These are phyloP conservation scores for Alces alces DNA, from an alignment of 2,113 vertebrate species.

Conservation along the genomic window DNA sequence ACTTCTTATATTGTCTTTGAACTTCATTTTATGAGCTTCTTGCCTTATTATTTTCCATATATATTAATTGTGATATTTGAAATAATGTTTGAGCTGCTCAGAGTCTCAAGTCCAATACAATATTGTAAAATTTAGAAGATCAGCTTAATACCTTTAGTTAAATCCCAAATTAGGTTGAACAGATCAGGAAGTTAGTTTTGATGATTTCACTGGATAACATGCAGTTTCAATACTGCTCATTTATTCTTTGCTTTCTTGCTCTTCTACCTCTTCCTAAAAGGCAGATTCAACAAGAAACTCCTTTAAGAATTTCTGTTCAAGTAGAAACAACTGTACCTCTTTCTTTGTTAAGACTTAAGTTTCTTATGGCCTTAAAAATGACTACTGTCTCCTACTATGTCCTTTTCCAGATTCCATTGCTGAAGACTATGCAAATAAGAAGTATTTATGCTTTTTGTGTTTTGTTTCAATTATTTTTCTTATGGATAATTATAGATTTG, in stretches of 20 bases:
- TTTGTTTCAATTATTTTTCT: constrained; percentile 27
- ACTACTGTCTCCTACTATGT: neutral
- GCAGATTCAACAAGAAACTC: neutral
- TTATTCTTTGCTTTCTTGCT: constrained; percentile 27
- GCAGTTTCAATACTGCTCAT: constrained; percentile 21
- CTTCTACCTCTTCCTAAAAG: neutral
- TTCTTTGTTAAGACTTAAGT: constrained; percentile 21
- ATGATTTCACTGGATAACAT: neutral
- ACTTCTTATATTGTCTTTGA: constrained; percentile 1
- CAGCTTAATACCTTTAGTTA: neutral
- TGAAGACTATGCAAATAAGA: neutral
- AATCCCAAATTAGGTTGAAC: neutral
- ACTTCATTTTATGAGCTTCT: neutral
- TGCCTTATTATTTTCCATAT: neutral
- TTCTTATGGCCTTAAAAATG: constrained; percentile 11
- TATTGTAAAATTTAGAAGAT: constrained; percentile 23
- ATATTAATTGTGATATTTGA: neutral
- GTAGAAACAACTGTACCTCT: neutral
- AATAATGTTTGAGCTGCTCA: neutral
- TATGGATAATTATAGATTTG: neutral
- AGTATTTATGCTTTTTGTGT: neutral
- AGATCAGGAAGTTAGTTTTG: neutral
- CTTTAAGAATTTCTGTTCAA: constrained; percentile 11
- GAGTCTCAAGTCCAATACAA: neutral
- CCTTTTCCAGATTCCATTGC: neutral